These are phyloP conservation scores for Pachliopta kotzebuea DNA, from an alignment of 2,888 invertebrate genomes.

Conservation along the genomic window DNA sequence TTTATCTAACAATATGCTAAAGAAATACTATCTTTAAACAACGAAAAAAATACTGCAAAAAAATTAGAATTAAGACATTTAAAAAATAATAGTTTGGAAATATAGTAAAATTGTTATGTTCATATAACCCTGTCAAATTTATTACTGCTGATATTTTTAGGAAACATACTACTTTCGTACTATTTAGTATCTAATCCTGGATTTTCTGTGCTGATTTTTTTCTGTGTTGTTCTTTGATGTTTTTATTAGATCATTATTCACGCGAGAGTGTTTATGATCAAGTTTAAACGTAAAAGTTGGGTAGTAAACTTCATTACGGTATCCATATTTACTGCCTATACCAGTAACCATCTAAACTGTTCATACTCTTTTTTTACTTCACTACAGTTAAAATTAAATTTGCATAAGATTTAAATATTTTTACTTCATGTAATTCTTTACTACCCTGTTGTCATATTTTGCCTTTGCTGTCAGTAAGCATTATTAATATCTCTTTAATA, in stretches of 20 bases:
- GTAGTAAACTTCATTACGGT: conserved; percentile 52
- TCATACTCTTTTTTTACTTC: background rate
- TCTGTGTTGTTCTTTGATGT: background rate
- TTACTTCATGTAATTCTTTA: background rate
- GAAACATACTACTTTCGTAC: too few relatives aligned
- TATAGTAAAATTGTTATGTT: too few relatives aligned
- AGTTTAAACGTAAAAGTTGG: conserved; percentile 43
- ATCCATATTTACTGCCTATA: conserved; percentile 32
- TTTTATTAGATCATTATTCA: background rate
- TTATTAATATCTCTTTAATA: background rate
- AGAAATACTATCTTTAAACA: too few relatives aligned
- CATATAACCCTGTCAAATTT: too few relatives aligned
- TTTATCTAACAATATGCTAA: too few relatives aligned
- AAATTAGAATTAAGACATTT: too few relatives aligned
- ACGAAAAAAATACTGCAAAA: too few relatives aligned
- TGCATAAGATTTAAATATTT: background rate
- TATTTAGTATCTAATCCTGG: background rate
- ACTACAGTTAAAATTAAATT: background rate
- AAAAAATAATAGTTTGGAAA: too few relatives aligned
- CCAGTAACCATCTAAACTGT: background rate
- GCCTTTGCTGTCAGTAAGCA: background rate
- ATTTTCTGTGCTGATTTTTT: background rate
- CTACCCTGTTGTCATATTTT: background rate
- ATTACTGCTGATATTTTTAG: too few relatives aligned
- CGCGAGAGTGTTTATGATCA: conserved; percentile 35